Conservation (phyloP, 2,888 invertebrate species). For the Epinotia nisella region DNA sequence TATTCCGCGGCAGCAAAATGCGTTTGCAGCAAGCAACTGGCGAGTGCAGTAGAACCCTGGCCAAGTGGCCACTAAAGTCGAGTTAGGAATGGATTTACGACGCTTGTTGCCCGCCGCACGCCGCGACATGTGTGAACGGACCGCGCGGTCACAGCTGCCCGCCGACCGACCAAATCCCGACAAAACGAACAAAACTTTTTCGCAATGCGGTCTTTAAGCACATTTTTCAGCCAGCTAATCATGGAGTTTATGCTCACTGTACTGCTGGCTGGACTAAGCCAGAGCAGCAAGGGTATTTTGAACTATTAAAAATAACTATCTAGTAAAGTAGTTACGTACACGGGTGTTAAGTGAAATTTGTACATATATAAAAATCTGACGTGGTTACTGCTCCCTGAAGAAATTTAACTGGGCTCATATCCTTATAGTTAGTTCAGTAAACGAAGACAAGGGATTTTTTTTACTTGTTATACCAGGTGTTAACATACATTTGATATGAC, state of each 20-base stretch:
- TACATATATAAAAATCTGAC: background rate
- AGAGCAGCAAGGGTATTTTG: constrained; percentile 15
- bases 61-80: constrained; percentile 65
- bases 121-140: constrained; percentile 74
- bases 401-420: background rate
- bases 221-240: constrained; percentile 64
- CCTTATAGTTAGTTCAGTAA: background rate
- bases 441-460: background rate
- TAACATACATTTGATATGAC: too few species aligned
- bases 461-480: too few species aligned
- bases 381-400: background rate
- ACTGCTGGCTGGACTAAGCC: constrained; percentile 47
- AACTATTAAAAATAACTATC: constrained; percentile 29
- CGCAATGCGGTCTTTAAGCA: constrained; percentile 78
- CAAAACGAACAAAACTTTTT: constrained; percentile 76
- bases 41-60: constrained; percentile 54
- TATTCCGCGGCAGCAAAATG: constrained; percentile 57
- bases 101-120: constrained; percentile 54
- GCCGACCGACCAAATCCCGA: constrained; percentile 51
- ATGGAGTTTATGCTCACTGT: constrained; percentile 56
- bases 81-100: constrained; percentile 81
- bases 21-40: constrained; percentile 63
- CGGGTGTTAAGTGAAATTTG: background rate
- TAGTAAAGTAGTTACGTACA: background rate
- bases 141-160: constrained; percentile 60